Evolutionary conservation across 2,113 vertebrate genomes (phyloP).

Genomic region (Aviceda subcristata): DNA sequence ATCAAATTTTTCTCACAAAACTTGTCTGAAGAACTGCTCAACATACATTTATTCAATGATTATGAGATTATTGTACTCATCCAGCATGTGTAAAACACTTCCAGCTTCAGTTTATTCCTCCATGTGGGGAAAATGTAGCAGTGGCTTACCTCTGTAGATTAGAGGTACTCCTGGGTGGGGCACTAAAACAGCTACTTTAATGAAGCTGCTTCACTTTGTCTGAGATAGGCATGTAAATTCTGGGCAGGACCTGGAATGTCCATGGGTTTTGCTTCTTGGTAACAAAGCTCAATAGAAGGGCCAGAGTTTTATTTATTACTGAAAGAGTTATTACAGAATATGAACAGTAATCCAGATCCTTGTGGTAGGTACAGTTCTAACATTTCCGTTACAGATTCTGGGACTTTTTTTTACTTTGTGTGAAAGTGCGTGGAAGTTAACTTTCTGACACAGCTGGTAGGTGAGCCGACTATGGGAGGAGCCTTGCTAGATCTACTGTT

Average conservation of each 20-base stretch:
- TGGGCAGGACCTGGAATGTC: neutral
- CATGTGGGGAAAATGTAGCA: neutral
- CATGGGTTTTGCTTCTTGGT: neutral
- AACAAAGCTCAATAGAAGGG: neutral
- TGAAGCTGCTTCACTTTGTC: neutral
- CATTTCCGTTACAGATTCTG: neutral
- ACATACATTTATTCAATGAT: neutral
- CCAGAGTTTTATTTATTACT: neutral
- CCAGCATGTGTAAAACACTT: neutral
- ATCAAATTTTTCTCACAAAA: neutral
- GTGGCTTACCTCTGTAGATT: neutral
- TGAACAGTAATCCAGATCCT: neutral
- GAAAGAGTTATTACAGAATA: neutral
- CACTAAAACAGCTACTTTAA: neutral
- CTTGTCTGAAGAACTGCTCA: neutral
- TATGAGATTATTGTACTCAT: neutral
- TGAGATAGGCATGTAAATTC: neutral
- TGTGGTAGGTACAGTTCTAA: neutral
- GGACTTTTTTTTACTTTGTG: neutral
- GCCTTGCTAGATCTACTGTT: no score
- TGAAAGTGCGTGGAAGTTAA: neutral
- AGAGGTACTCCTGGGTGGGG: neutral
- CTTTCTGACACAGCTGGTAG: no score
- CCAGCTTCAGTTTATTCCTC: neutral
- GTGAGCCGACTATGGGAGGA: no score